phyloP scores from a whole-genome alignment of 1,140 invertebrate genomes.

The Pemphigus obesinymphae region DNA sequence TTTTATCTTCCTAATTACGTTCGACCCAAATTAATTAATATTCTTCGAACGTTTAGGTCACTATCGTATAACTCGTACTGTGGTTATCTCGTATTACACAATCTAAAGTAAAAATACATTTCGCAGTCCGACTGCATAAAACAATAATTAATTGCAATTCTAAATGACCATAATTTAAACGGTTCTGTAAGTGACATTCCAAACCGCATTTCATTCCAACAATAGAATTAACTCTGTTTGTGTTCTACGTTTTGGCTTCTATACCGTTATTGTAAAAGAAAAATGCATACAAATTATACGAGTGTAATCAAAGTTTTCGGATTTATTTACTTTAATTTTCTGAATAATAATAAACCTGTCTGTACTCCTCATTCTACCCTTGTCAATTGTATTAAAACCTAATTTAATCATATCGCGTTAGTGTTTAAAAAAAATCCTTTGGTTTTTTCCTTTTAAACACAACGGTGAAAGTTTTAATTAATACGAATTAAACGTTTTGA shows the following conservation, averaged over 20 bases:
- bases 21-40: constrained; percentile 16
- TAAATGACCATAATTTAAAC: neutral
- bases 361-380: too few relatives aligned
- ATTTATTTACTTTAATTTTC: too few relatives aligned
- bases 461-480: too few relatives aligned
- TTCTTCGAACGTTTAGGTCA: constrained; percentile 11
- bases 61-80: neutral
- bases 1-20: constrained; percentile 28
- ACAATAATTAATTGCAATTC: neutral
- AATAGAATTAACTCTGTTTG: neutral
- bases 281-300: too few relatives aligned
- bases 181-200: neutral
- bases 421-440: neutral
- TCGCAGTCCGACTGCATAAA: neutral
- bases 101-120: constrained; percentile 10
- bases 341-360: too few relatives aligned
- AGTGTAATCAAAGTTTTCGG: too few relatives aligned
- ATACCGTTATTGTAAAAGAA: too few relatives aligned
- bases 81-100: constrained; percentile 1
- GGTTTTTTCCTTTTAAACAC: too few relatives aligned
- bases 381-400: too few relatives aligned
- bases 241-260: too few relatives aligned
- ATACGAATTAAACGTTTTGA: too few relatives aligned
- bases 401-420: neutral
- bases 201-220: neutral